A percentile compares a stretch with the other conserved stretches of the same genome.
Conservation (phyloP, 2,797 vertebrate species). For the Huso huso region DNA sequence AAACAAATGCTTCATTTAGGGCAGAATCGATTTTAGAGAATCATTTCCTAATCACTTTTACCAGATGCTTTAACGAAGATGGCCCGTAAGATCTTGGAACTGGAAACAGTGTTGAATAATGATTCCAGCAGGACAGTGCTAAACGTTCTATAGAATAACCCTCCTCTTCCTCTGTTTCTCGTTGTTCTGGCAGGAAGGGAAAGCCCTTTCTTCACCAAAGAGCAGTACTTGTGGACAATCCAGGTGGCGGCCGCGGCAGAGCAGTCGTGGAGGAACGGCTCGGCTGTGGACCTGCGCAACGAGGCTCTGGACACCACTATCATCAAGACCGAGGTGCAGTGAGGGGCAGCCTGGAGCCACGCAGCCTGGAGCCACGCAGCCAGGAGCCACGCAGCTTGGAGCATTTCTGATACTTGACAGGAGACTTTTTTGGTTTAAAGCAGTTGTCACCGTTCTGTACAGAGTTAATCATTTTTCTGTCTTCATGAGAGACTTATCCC, state of each 20-base stretch:
- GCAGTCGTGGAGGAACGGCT: slow-evolving; percentile 33
- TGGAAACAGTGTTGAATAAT: too few relatives aligned
- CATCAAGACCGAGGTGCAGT: slow-evolving; percentile 30
- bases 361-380: neutral
- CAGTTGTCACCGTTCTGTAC: too few relatives aligned
- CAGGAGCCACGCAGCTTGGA: neutral
- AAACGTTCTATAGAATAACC: too few relatives aligned
- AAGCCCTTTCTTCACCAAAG: slow-evolving; percentile 31
- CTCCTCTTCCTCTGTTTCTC: neutral
- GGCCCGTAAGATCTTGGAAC: too few relatives aligned
- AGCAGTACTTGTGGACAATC: slow-evolving; percentile 29
- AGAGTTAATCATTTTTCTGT: too few relatives aligned
- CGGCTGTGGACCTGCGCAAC: slow-evolving; percentile 16
- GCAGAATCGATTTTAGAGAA: too few relatives aligned
- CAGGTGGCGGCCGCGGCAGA: slow-evolving; percentile 25
- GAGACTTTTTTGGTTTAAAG: too few relatives aligned
- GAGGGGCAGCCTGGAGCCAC: neutral
- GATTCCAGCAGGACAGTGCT: too few relatives aligned
- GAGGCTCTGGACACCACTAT: rapidly evolving
- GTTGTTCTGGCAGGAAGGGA: slow-evolving; percentile 35
- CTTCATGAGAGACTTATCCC: too few relatives aligned
- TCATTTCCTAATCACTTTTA: too few relatives aligned
- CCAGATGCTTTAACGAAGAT: too few relatives aligned
- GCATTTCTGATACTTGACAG: neutral
- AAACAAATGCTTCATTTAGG: too few relatives aligned